Base-by-base conservation (phyloP, 2,888 invertebrate species). In the Orchesella flavescens region DNA sequence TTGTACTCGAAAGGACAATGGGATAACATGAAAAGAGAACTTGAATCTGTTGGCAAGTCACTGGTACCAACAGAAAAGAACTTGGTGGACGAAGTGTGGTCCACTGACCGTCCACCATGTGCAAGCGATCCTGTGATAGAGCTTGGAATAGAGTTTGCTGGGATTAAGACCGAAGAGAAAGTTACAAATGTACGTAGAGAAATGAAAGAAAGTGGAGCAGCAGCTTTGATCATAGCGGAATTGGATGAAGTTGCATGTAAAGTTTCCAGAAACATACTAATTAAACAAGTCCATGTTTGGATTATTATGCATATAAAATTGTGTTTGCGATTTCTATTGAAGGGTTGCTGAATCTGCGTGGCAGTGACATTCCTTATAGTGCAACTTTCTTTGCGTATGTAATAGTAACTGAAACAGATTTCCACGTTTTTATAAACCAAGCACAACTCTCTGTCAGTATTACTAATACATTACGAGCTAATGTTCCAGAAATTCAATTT, bases 191-290 rank as follows among this genome's bases (percentile, higher is more conserved):
- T 96, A n/a, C 91, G 94, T 53, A 89, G 91, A 69, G 92, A 93
- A 89, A 94, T 97, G 93, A 89, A 89, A 4, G 93, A 94, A 85
- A 93, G 94, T 88, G 92, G 93, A 66, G 94, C 93, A 0, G 91
- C 92, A 0, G 91, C 93, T 0, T 90, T 95, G 0, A 92, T 97
- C 1, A 89, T 97, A 49, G 94, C 95, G 0, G 94, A 95, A 0
- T 90, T 97, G 69, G 97, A 97, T 89, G 96, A 97, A 90, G 93
- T 97, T 46, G 97, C 97, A 9, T 97, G 95, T 93, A 89, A 91
- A 93, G 34, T 91, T 17, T 19, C n/a, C n/a, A n/a, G n/a, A n/a
- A n/a, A 17, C 23, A 21, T 21, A 59, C 4, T 59, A 59, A 59
- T 5, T 59, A 3, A 4, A 12, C 12, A 23, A 17, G 49, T 19